A percentile compares a stretch with the other conserved stretches of the same genome.
Evolutionary conservation across 2,797 vertebrate species (phyloP).

Genomic region (Geotrypetes seraphini): DNA sequence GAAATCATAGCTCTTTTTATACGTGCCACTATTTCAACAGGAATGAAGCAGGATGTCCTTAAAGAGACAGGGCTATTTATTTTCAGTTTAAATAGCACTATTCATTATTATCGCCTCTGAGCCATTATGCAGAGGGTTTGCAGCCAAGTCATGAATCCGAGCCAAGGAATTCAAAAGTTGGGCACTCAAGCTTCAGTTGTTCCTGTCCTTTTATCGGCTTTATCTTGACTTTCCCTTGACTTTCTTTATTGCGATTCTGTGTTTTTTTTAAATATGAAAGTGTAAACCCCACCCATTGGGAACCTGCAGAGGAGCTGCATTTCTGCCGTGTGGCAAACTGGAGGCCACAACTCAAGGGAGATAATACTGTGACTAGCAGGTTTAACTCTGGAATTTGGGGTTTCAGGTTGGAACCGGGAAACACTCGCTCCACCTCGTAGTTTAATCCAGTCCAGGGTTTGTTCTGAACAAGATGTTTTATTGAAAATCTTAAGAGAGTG

Average conservation of each 20-base stretch:
- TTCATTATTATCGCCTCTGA: constrained; percentile 26
- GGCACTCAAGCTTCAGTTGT: constrained; percentile 11
- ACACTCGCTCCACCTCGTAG: too few relatives aligned
- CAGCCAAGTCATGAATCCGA: constrained; percentile 21
- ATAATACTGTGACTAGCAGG: too few relatives aligned
- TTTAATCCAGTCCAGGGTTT: too few relatives aligned
- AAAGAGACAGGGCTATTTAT: constrained; percentile 34
- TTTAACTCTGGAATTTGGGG: too few relatives aligned
- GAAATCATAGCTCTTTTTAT: constrained; percentile 36
- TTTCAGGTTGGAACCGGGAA: too few relatives aligned
- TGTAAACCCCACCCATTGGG: too few relatives aligned
- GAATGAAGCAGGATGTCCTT: constrained; percentile 15
- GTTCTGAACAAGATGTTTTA: too few relatives aligned
- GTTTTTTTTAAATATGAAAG: too few relatives aligned
- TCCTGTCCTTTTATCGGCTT: constrained; percentile 5
- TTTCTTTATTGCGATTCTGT: constrained; percentile 5
- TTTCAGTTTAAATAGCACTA: constrained; percentile 30
- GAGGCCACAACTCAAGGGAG: too few relatives aligned
- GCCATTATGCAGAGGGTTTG: constrained; percentile 10
- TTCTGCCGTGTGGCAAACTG: too few relatives aligned
- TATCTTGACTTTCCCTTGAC: constrained; percentile 22
- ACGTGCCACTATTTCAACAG: constrained; percentile 25
- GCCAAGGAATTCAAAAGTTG: constrained; percentile 23
- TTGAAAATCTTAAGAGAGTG: too few relatives aligned
- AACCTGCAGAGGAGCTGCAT: too few relatives aligned